Conservation (phyloP, 2,888 invertebrate genomes). For the Drosophila ochracea region DNA sequence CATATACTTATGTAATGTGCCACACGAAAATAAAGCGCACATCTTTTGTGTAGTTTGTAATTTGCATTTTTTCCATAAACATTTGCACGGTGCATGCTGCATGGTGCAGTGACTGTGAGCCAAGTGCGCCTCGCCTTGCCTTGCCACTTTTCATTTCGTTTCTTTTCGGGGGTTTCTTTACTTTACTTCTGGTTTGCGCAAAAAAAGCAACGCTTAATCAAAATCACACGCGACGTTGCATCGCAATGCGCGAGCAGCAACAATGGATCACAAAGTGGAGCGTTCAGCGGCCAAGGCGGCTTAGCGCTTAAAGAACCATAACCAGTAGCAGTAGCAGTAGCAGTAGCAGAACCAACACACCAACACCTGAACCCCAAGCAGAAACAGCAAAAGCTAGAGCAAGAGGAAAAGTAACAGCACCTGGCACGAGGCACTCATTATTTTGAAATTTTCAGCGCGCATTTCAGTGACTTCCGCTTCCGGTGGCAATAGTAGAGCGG, state of each 20-base stretch:
- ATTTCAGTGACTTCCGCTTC: constrained; percentile 82
- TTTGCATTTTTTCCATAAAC: constrained; percentile 45
- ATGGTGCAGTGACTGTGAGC: constrained; percentile 30
- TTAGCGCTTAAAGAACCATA: constrained; percentile 16
- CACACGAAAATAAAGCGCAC: not conserved
- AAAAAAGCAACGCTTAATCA: constrained; percentile 71
- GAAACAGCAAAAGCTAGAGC: constrained; percentile 1
- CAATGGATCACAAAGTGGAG: constrained; percentile 58
- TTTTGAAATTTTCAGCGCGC: constrained; percentile 82
- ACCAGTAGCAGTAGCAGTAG: not conserved
- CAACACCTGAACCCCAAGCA: constrained; percentile 2
- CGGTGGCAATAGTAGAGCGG: constrained; percentile 48
- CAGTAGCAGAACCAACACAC: not conserved
- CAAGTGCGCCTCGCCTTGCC: constrained; percentile 13
- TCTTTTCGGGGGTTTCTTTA: constrained; percentile 8
- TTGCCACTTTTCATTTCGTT: constrained; percentile 54
- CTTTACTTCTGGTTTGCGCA: constrained; percentile 41
- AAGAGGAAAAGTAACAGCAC: not conserved
- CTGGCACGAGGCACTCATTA: constrained; percentile 73
- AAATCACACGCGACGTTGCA: constrained; percentile 77
- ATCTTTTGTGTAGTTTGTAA: constrained; percentile 46
- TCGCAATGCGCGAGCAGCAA: constrained; percentile 64
- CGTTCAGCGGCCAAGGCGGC: constrained; percentile 52
- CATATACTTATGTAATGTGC: not conserved
- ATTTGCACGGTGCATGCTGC: constrained; percentile 25